phyloP scores from a whole-genome alignment of 2,888 invertebrate genomes.

The Volucella bombylans region DNA sequence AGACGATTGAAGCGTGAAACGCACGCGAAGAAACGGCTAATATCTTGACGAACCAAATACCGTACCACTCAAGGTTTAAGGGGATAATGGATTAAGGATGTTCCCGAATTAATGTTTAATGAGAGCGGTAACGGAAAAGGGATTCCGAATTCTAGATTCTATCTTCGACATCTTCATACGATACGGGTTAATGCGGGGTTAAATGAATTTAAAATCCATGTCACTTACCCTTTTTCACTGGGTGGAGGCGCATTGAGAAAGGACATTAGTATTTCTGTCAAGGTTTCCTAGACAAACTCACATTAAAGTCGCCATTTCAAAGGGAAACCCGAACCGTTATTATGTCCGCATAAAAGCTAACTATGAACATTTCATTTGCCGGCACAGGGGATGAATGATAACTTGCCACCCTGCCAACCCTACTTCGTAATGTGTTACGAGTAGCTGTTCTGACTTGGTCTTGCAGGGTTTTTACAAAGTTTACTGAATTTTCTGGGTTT shows the following conservation, averaged over 20 bases:
- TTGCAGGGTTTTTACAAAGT: no score
- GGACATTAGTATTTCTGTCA: conserved; percentile 14
- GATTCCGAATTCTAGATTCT: not conserved
- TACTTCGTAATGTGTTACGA: not conserved
- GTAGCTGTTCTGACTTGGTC: no score
- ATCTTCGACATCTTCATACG: conserved; percentile 25
- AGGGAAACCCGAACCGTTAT: conserved; percentile 44
- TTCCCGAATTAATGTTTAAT: conserved; percentile 67
- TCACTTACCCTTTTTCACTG: not conserved
- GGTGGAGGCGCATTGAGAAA: not conserved
- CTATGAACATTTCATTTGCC: conserved; percentile 42
- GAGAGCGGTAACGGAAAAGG: conserved; percentile 9
- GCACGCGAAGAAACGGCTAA: conserved; percentile 23
- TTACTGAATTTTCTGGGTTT: no score
- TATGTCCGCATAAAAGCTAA: conserved; percentile 61
- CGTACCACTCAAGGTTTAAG: conserved; percentile 18
- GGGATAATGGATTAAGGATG: conserved; percentile 72
- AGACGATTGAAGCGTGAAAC: conserved; percentile 64
- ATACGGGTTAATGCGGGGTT: conserved; percentile 70
- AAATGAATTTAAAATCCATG: conserved; percentile 69
- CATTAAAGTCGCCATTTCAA: conserved; percentile 46
- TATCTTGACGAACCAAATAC: conserved; percentile 51
- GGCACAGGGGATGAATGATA: conserved; percentile 29
- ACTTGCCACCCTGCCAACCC: conserved; percentile 8
- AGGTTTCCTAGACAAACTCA: conserved; percentile 36